These are phyloP conservation scores for Uropetala carovei DNA, from an alignment of 2,888 invertebrate species.

Conservation along the genomic window DNA sequence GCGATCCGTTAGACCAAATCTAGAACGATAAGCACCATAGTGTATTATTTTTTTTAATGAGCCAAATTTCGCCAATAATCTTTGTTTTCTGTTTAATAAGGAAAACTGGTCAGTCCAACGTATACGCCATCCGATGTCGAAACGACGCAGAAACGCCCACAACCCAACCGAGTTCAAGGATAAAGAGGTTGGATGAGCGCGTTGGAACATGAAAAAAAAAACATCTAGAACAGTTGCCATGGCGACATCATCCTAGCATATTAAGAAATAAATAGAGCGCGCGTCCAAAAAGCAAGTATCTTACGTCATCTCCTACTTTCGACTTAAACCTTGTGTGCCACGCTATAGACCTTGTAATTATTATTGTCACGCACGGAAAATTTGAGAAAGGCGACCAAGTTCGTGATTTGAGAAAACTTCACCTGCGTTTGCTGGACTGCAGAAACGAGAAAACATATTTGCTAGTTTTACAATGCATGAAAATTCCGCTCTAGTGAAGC, in stretches of 20 bases:
- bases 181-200: not conserved
- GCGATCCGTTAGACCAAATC: too few species aligned
- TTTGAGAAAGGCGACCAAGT: not conserved
- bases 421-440: not conserved
- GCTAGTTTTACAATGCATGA: too few species aligned
- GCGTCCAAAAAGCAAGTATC: not conserved
- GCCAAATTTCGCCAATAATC: too few species aligned
- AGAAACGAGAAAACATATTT: too few species aligned
- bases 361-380: not conserved
- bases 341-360: not conserved
- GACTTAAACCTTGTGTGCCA: not conserved
- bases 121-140: not conserved
- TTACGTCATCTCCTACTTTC: not conserved
- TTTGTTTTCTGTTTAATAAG: not conserved
- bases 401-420: not conserved
- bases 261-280: slow-evolving; percentile 28
- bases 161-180: slow-evolving; percentile 36
- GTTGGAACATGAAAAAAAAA: slow-evolving; percentile 7
- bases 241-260: slow-evolving; percentile 9
- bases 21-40: too few species aligned
- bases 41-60: too few species aligned
- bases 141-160: slow-evolving; percentile 1
- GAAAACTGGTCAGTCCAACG: not conserved
- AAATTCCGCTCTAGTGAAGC: too few species aligned
- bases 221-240: not conserved